Evolutionary conservation across 2,113 vertebrate genomes (phyloP), one percentile per base, ranked within the genome.

Genomic region (Stigmatopora argus): DNA sequence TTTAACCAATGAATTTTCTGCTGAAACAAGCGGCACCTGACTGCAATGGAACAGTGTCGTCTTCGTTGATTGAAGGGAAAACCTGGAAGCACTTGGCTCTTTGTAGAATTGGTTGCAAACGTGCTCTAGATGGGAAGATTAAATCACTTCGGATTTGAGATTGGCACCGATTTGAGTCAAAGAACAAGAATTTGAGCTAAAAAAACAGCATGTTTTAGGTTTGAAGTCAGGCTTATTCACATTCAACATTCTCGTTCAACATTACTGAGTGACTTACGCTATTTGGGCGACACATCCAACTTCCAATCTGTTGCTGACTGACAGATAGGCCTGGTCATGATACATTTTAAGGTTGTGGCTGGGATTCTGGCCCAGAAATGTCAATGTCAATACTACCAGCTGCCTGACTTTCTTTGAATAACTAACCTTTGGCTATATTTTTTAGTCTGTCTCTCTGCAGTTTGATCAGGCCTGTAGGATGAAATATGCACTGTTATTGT

Each of bases 371-470:
- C 84, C 59, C 79, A 80, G 73, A 62, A 78, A 78, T 79, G 66
- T 61, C 78, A 77, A 81, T 86, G 76, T 79, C 78, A 78, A 60
- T 72, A 76, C 78, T 47, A 77, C 72, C 78, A 77, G 79, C 79
- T 85, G 79, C 57, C 55, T 51, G 69, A 71, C 71, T 85, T 75
- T 64, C 75, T 83, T 79, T 81, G 60, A 65, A 77, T 75, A 75
- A 80, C 67, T 72, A 21, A 78, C 73, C 78, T 81, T 73, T 74
- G 57, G 51, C 70, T 78, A 69, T 70, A 49, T 64, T 47, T 49
- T 35, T 63, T 68, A 41, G 35, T 71, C 63, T 60, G 38, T 49
- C 26, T 59, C 41, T 65, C 66, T 67, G 55, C 31, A 76, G 64
- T 81, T 78, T 84, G 57, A 35, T 19, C 35, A 60, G 31, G 56